phyloP scores from a whole-genome alignment of 2,113 vertebrate species.

The Pyxicephalus adspersus region DNA sequence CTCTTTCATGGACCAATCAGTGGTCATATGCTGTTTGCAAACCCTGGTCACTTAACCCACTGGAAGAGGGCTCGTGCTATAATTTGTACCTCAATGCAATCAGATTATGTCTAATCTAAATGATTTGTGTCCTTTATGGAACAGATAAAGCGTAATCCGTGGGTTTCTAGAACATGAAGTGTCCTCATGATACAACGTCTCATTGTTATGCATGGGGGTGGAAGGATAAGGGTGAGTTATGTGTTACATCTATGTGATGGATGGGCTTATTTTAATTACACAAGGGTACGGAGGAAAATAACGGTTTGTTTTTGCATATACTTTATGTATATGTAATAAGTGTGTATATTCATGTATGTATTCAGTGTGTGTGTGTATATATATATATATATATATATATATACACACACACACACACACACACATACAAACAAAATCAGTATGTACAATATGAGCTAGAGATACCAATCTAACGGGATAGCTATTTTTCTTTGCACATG shows the following conservation, averaged over 20 bases:
- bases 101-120: constrained; percentile 86
- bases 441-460: no score
- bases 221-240: constrained; percentile 22
- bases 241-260: constrained; percentile 3
- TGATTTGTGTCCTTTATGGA: constrained; percentile 75
- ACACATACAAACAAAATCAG: no score
- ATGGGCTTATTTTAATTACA: background rate
- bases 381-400: no score
- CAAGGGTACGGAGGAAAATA: background rate
- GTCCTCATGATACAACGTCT: constrained; percentile 48
- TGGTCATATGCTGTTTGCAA: constrained; percentile 78
- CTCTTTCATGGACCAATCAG: constrained; percentile 79
- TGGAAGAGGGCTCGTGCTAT: constrained; percentile 76
- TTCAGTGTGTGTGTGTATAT: no score
- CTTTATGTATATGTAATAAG: no score
- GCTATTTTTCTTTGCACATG: no score
- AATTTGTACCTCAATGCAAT: constrained; percentile 79
- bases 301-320: background rate
- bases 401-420: no score
- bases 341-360: no score
- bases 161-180: constrained; percentile 63
- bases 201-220: background rate
- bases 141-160: constrained; percentile 77
- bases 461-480: no score
- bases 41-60: constrained; percentile 75